These are phyloP conservation scores for Miniopterus natalensis DNA, from an alignment of 2,113 vertebrate species.

Conservation along the genomic window DNA sequence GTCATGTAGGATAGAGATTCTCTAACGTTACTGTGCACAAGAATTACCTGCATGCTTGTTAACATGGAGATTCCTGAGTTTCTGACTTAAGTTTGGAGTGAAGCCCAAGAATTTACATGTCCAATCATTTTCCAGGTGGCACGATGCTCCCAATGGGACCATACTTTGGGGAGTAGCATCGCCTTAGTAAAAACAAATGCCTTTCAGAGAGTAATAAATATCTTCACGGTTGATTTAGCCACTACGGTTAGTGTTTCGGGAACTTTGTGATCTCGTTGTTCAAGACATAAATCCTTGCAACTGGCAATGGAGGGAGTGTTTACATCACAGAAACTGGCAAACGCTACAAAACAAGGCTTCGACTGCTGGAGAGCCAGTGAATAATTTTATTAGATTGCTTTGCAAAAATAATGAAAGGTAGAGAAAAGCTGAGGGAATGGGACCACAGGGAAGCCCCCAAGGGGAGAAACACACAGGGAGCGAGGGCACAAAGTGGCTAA, in stretches of 20 bases:
- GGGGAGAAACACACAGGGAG: background rate
- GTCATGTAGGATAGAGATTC: background rate
- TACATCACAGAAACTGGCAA: constrained; percentile 28
- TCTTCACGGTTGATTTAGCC: background rate
- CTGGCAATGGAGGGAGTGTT: background rate
- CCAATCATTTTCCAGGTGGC: background rate
- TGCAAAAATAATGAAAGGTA: background rate
- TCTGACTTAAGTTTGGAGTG: background rate
- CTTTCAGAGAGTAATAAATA: constrained; percentile 12
- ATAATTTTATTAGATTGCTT: constrained; percentile 1
- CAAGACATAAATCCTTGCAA: constrained; percentile 25
- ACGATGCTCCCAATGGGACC: background rate
- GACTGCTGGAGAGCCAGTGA: background rate
- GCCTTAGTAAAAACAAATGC: background rate
- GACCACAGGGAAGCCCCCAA: background rate
- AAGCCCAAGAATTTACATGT: background rate
- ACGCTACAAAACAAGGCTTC: background rate
- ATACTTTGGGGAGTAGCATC: background rate
- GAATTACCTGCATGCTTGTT: background rate
- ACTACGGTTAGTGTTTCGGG: background rate
- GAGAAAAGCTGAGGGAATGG: background rate
- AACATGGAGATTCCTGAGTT: constrained; percentile 12
- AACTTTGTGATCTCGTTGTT: constrained; percentile 32
- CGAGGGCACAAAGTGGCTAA: background rate
- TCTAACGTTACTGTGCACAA: background rate